Base-by-base conservation (phyloP, 2,797 vertebrate species). In the Onychomys arenicola region DNA sequence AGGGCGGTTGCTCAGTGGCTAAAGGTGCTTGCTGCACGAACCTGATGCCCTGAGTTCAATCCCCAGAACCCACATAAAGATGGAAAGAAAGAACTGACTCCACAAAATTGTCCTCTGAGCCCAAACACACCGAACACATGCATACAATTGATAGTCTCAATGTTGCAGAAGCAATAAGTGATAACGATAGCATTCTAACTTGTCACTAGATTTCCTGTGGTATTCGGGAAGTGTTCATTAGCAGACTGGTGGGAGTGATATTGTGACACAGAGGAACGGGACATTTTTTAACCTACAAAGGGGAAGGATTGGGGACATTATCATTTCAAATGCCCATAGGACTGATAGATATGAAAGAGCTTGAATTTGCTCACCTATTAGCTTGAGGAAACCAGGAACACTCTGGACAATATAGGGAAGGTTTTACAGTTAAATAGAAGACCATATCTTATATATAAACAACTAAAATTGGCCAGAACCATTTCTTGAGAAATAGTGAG, bases 261-360 rank as follows among this genome's bases (percentile, higher is more conserved):
- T 65, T n/a, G 34, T 80, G 55, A 83, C 52, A 49, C 83, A 43
- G 75, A 92, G 46, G 10, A 95, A 90, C 29, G 52, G 67, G 37
- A 85, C 37, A 86, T 92, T 87, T 87, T 96, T 95, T 96, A 81
- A 78, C 27, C 57, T 49, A 77, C 55, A 80, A 96, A 95, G n/a
- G 40, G 19, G 37, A 90, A 86, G 40, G 37, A 76, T 63, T 29
- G 43, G 77, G 2, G 25, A 49, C 29, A n/a, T 59, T n/a, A 40
- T 63, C 27, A 63, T 73, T 77, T 81, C 63, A 43, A 76, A 46
- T 43, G 29, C 32, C 13, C 40, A 6, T 34, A 89, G 57, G 32
- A n/a, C n/a, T 46, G 57, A 11, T 17, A 81, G 9, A 57, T 73
- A 57, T 19, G 65, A 92, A 89, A 76, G 55, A 73, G 23, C 19